Base-by-base conservation (phyloP, 2,888 invertebrate genomes). In the Vannuccia rotundouncinata region DNA sequence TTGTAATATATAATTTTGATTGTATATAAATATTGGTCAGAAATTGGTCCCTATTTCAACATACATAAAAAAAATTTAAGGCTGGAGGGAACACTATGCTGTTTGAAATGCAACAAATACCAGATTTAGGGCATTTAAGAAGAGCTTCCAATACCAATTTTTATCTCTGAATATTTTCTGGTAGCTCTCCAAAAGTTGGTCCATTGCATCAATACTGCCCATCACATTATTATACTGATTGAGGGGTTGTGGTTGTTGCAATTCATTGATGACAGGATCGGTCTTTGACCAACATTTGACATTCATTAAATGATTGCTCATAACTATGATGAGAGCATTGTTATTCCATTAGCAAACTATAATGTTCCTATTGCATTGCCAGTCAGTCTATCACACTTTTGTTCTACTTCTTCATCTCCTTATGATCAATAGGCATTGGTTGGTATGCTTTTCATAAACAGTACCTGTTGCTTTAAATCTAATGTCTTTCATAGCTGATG, bases 241-340 rank as follows among this genome's bases (percentile, higher is more conserved):
- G 66, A 66, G 13, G 22, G 25, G 5, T 22, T 66, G 66, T 2
- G 22, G 66, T 13, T 13, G 22, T 66, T 66, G 13, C 45, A 45
- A 5, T 45, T 45, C 45, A 5, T 45, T 45, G 45, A 45, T 13
- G 45, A 17, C 45, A 45, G 10, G 45, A 66, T 66, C 66, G 2
- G 66, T 66, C 66, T 66, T 66, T 66, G 66, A 66, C 66, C 66
- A 66, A 66, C 66, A 27, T 66, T 66, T 66, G 2, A 66, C 66
- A 66, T 66, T 66, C 66, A 66, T n/a, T 27, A 66, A 66, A 66
- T 45, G 45, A 45, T 45, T 45, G 45, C 45, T 66, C 66, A 66
- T 22, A n/a, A 66, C 22, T 17, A 22, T 66, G 66, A 66, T 22
- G 25, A 66, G 22, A 13, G 22, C 66, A 66, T 66, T 66, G 66